phyloP scores from a whole-genome alignment of 1,140 invertebrate genomes.

The Lucilia sericata region DNA sequence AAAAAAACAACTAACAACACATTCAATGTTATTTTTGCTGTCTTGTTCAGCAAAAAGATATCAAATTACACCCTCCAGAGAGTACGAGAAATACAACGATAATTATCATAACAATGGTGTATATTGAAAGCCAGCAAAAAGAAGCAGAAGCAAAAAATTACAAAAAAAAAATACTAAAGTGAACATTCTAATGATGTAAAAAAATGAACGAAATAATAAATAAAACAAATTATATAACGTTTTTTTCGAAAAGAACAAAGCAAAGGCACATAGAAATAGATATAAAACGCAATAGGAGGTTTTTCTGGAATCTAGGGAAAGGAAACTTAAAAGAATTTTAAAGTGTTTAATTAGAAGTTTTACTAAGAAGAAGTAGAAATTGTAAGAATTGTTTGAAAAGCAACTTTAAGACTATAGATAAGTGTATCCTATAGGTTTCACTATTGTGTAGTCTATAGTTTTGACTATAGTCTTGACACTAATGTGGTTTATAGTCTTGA shows the following conservation, averaged over 20 bases:
- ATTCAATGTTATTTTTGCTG: slow-evolving; percentile 23
- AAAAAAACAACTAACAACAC: neutral
- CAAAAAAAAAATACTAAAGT: neutral
- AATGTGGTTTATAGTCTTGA: no score
- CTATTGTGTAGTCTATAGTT: no score
- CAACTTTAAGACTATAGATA: no score
- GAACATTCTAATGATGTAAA: slow-evolving; percentile 32
- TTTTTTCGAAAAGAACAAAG: neutral
- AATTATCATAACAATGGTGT: slow-evolving; percentile 41
- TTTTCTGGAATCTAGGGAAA: no score
- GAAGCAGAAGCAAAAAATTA: neutral
- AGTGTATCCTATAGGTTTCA: no score
- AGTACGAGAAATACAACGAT: slow-evolving; percentile 15
- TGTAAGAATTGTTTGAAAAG: no score
- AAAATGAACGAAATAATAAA: neutral
- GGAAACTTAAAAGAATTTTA: no score
- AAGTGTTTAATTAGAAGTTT: no score
- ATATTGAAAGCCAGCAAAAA: neutral
- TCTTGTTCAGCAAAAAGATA: slow-evolving; percentile 28
- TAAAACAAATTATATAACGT: neutral
- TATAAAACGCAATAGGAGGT: no score
- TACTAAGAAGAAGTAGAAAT: no score
- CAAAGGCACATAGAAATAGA: neutral
- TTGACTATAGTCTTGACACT: no score
- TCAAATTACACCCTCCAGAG: slow-evolving; percentile 24